Evolutionary conservation across 2,113 vertebrate species (phyloP).

Genomic region (Alouatta palliata): DNA sequence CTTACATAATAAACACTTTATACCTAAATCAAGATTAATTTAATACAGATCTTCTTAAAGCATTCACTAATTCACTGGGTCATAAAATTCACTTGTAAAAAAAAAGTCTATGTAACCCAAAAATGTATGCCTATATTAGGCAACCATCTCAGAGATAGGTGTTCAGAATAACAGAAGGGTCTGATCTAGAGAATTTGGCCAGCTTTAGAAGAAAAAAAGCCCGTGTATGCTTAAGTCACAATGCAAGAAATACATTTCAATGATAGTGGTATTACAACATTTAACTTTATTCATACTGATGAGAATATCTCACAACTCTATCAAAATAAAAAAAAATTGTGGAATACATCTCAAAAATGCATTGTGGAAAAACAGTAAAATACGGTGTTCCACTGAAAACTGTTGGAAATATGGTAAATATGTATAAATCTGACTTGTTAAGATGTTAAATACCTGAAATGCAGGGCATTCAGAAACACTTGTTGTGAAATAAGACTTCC

Average conservation of each 20-base stretch:
- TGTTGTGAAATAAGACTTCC: not conserved
- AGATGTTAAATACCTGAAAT: not conserved
- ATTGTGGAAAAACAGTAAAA: not conserved
- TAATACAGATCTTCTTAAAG: conserved; percentile 19
- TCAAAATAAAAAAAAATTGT: not conserved
- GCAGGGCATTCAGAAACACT: not conserved
- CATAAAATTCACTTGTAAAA: not conserved
- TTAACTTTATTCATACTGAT: not conserved
- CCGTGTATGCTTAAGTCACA: not conserved
- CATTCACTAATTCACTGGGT: not conserved
- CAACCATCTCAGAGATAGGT: not conserved
- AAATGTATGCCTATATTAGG: not conserved
- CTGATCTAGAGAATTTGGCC: not conserved
- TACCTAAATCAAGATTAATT: conserved; percentile 44
- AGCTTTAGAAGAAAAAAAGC: not conserved
- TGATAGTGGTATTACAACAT: not conserved
- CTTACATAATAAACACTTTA: not conserved
- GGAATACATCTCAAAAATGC: not conserved
- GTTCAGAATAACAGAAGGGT: not conserved
- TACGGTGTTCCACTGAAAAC: not conserved
- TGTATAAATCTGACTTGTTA: not conserved
- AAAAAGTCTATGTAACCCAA: not conserved
- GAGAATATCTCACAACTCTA: not conserved
- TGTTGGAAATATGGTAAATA: not conserved
- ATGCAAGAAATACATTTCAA: not conserved